These are phyloP conservation scores for Calephelis nemesis DNA, from an alignment of 1,140 invertebrate genomes.

Conservation along the genomic window DNA sequence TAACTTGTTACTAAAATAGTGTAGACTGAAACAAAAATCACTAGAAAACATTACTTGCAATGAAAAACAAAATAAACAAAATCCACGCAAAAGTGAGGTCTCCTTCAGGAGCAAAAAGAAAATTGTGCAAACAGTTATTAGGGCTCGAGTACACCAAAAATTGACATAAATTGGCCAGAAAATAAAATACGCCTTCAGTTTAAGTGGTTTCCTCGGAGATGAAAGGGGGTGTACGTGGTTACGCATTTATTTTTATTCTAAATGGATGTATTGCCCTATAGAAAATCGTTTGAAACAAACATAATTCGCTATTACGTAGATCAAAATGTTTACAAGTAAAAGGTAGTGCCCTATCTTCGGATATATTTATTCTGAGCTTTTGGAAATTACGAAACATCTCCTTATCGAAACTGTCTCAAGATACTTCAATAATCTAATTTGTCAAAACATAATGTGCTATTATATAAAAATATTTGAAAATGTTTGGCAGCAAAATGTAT, in stretches of 20 bases:
- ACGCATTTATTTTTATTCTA: conserved; percentile 20
- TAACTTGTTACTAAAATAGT: too few species aligned
- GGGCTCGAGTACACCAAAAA: conserved; percentile 5
- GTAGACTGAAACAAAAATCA: background rate
- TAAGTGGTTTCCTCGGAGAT: conserved; percentile 17
- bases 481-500: background rate
- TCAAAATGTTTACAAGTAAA: background rate
- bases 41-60: background rate
- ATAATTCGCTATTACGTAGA: background rate
- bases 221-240: conserved; percentile 21
- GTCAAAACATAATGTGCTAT: conserved; percentile 12
- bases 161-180: conserved; percentile 15
- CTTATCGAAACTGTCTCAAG: too few species aligned
- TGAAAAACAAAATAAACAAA: background rate
- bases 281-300: conserved; percentile 22
- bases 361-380: background rate
- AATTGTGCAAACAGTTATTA: conserved; percentile 17
- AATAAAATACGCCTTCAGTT: conserved; percentile 13
- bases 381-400: background rate
- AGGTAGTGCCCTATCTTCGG: background rate
- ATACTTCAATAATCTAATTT: background rate
- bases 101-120: background rate
- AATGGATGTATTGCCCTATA: conserved; percentile 13
- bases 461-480: too few species aligned
- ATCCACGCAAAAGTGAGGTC: background rate